phyloP scores from a whole-genome alignment of 2,888 invertebrate species.

The Luffia ferchaultella region DNA sequence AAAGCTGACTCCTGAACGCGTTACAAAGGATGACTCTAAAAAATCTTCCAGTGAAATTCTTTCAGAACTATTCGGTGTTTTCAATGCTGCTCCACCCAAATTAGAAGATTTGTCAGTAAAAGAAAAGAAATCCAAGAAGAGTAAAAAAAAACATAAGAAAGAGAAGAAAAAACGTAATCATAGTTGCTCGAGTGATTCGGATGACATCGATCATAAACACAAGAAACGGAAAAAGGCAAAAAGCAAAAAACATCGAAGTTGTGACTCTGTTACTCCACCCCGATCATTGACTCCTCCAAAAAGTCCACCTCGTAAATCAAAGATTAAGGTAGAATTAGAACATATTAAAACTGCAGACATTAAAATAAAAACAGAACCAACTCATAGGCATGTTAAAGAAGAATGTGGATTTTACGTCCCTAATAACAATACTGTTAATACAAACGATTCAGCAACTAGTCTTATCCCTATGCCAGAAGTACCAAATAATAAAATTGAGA shows the following conservation, averaged over 20 bases:
- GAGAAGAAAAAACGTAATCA: conserved; percentile 52
- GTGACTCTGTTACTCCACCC: conserved; percentile 21
- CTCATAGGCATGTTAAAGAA: conserved; percentile 18
- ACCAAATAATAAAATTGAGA: conserved; percentile 26
- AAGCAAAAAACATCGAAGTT: conserved; percentile 33
- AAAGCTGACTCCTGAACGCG: conserved; percentile 49
- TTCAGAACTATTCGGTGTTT: conserved; percentile 81
- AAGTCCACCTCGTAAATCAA: conserved; percentile 32
- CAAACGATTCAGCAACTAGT: neutral
- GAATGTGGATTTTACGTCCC: neutral
- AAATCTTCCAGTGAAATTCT: conserved; percentile 84
- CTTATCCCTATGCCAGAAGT: neutral
- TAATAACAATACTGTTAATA: neutral
- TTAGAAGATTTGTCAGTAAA: conserved; percentile 44
- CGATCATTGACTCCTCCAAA: conserved; percentile 21
- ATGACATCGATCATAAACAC: conserved; percentile 55
- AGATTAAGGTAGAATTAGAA: conserved; percentile 22
- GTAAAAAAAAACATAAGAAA: conserved; percentile 70
- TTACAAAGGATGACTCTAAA: conserved; percentile 42
- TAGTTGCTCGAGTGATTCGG: conserved; percentile 43
- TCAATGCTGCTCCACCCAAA: conserved; percentile 76
- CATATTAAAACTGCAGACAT: conserved; percentile 9
- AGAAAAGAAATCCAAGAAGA: conserved; percentile 63
- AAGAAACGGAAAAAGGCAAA: conserved; percentile 68
- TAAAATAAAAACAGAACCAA: conserved; percentile 11